Conservation (phyloP, 1,140 invertebrate species). For the Teleogryllus occipitalis region DNA sequence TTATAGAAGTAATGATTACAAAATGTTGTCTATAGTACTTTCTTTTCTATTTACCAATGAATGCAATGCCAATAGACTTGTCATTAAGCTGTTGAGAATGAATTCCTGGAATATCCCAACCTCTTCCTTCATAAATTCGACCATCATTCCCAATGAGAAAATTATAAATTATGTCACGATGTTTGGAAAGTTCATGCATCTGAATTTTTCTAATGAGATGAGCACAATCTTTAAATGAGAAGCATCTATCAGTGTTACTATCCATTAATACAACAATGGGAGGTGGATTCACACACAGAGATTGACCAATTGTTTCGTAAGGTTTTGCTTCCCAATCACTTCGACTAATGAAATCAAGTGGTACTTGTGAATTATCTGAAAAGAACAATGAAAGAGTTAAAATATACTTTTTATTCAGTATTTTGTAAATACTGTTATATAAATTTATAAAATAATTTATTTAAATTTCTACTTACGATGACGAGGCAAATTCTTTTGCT, state of each 20-base stretch:
- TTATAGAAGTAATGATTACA: neutral
- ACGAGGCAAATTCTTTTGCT: too few species aligned
- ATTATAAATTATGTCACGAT: conserved; percentile 63
- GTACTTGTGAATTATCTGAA: neutral
- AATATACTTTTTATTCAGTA: neutral
- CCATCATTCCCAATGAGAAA: conserved; percentile 60
- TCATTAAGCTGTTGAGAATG: conserved; percentile 50
- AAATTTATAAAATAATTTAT: neutral
- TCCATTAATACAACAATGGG: conserved; percentile 2
- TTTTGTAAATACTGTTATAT: neutral
- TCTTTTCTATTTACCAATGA: conserved; percentile 39
- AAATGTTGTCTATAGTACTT: neutral
- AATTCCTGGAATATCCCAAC: conserved; percentile 56
- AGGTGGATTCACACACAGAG: conserved; percentile 4
- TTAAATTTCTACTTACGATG: neutral
- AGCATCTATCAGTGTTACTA: conserved; percentile 28
- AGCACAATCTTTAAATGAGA: conserved; percentile 31
- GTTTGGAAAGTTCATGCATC: conserved; percentile 46
- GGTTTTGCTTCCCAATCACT: neutral
- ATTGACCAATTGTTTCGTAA: neutral
- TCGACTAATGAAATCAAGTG: neutral
- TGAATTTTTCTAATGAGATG: conserved; percentile 42
- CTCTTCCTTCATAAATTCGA: conserved; percentile 58
- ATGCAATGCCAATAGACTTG: conserved; percentile 54
- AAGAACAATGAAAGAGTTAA: neutral